Percentiles rank a stretch among this genome's conserved stretches.
These are phyloP conservation scores for Alviniconcha marisindica DNA, from an alignment of 1,140 invertebrate genomes.

Conservation along the genomic window DNA sequence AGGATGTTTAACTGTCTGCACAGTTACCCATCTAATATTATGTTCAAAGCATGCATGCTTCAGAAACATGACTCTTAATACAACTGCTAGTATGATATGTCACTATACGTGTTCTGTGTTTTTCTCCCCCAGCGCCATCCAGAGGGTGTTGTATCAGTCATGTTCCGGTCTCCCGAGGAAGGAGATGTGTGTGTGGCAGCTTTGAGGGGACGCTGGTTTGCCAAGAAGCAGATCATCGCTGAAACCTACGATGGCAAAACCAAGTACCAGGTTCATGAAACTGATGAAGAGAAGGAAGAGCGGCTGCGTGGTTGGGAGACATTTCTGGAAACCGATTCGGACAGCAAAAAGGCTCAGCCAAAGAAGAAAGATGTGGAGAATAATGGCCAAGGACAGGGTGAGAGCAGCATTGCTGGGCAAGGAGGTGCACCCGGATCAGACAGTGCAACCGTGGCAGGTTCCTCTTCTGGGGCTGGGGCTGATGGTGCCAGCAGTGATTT, in stretches of 20 bases:
- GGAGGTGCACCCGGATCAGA: neutral
- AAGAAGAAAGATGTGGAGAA: neutral
- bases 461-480: neutral
- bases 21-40: too few species aligned
- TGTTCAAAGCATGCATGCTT: too few species aligned
- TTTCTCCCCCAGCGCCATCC: constrained; percentile 81
- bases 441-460: neutral
- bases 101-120: neutral
- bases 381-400: neutral
- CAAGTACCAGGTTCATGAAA: constrained; percentile 94
- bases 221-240: constrained; percentile 87
- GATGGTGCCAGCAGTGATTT: neutral
- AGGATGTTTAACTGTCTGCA: too few species aligned
- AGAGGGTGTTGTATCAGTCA: constrained; percentile 95
- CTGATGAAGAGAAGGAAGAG: constrained; percentile 89
- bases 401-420: neutral
- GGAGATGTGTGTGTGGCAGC: constrained; percentile 93
- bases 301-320: constrained; percentile 92
- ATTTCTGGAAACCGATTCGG: constrained; percentile 77
- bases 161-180: constrained; percentile 92
- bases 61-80: too few species aligned
- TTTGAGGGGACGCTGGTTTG: constrained; percentile 94
- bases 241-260: constrained; percentile 97
- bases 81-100: too few species aligned
- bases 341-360: neutral